A percentile compares a stretch with the other conserved stretches of the same genome.
These are phyloP conservation scores for Oscheius sp. DNA, from an alignment of 2,888 invertebrate genomes.

Conservation along the genomic window DNA sequence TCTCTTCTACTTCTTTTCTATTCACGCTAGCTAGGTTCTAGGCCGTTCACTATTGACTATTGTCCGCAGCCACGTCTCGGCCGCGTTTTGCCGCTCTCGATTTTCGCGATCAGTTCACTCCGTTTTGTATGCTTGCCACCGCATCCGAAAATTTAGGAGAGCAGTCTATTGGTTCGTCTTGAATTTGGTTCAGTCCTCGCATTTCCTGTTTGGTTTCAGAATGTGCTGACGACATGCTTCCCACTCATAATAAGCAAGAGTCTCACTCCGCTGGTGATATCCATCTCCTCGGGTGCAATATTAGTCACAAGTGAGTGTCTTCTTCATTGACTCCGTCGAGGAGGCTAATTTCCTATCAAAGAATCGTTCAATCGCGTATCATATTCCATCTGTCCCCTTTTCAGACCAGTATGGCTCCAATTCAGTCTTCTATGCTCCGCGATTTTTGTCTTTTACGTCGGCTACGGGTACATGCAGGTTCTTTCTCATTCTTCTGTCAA, in stretches of 20 bases:
- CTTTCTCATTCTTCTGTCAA: background rate
- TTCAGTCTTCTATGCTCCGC: slow-evolving; percentile 81
- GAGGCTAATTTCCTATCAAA: background rate
- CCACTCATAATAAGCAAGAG: slow-evolving; percentile 26
- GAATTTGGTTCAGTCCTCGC: background rate
- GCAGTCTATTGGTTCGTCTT: slow-evolving; percentile 5
- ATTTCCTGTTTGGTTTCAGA: slow-evolving; percentile 13
- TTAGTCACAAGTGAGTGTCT: slow-evolving; percentile 56
- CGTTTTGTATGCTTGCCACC: background rate
- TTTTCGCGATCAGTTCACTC: background rate
- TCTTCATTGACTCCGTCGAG: too few species aligned
- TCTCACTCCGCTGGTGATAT: slow-evolving; percentile 37
- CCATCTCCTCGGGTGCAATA: slow-evolving; percentile 60
- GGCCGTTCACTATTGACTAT: slow-evolving; percentile 9
- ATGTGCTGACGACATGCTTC: slow-evolving; percentile 22
- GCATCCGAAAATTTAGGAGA: background rate
- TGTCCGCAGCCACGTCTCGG: slow-evolving; percentile 1
- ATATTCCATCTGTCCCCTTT: slow-evolving; percentile 7
- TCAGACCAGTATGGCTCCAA: slow-evolving; percentile 65
- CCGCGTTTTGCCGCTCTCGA: background rate
- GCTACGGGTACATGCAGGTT: slow-evolving; percentile 83
- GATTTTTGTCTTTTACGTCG: slow-evolving; percentile 87
- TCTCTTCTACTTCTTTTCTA: background rate
- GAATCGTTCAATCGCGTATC: too few species aligned
- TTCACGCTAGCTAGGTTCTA: background rate